phyloP scores from a whole-genome alignment of 2,113 vertebrate genomes.

The Helogale parvula region DNA sequence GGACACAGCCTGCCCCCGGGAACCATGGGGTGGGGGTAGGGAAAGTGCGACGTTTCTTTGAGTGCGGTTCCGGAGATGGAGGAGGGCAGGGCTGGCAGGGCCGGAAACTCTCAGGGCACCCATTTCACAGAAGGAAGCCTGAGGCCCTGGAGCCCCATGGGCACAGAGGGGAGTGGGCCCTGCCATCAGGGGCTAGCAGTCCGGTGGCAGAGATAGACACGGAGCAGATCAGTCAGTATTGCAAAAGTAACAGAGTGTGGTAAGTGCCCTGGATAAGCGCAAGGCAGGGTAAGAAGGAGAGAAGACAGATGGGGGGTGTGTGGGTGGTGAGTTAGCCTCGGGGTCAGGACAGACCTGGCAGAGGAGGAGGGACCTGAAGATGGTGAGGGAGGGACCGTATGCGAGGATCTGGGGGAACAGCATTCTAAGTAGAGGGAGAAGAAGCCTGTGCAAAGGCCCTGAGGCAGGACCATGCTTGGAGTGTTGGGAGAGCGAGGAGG shows the following conservation, averaged over 20 bases:
- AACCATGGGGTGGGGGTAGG: fast-evolving
- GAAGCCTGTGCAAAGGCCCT: neutral
- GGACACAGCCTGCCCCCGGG: neutral
- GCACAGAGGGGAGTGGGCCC: neutral
- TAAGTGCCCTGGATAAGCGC: neutral
- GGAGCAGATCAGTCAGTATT: neutral
- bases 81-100: neutral
- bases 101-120: fast-evolving
- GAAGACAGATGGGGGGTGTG: neutral
- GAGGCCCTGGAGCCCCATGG: neutral
- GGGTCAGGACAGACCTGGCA: neutral
- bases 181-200: neutral
- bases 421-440: neutral
- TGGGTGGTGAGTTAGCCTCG: neutral
- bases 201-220: neutral
- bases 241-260: neutral
- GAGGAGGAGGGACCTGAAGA: neutral
- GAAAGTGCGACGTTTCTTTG: neutral
- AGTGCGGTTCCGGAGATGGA: neutral
- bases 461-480: neutral
- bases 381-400: neutral
- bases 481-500: neutral
- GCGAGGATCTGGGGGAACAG: neutral
- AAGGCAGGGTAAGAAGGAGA: neutral
- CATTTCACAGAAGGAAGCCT: neutral